Evolutionary conservation across 2,113 vertebrate genomes (phyloP).

Genomic region (Nothocercus julius): DNA sequence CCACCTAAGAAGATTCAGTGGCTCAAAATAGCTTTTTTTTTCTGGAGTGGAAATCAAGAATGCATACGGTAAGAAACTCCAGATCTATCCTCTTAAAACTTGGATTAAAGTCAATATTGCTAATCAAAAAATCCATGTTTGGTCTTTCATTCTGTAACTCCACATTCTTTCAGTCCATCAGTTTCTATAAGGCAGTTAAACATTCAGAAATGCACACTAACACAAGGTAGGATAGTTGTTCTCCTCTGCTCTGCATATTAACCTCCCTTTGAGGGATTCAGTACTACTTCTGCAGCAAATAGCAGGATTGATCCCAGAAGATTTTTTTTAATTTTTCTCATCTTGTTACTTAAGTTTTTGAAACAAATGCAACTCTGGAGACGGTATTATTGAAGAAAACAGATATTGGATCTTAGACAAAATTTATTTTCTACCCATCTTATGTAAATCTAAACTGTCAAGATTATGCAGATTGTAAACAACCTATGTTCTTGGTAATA

Average conservation of each 20-base stretch:
- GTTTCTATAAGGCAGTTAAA: background rate
- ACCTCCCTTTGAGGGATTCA: background rate
- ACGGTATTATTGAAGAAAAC: background rate
- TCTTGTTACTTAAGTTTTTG: background rate
- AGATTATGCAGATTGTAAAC: conserved; percentile 30
- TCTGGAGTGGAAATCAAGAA: background rate
- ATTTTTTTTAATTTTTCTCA: background rate
- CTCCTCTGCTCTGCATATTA: background rate
- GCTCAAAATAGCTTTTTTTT: background rate
- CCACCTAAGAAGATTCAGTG: background rate
- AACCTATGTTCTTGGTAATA: conserved; percentile 16
- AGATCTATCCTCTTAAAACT: background rate
- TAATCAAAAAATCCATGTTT: background rate
- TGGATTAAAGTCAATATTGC: background rate
- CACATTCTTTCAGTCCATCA: background rate
- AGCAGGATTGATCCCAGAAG: background rate
- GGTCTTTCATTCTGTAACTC: background rate
- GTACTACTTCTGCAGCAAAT: background rate
- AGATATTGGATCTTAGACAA: conserved; percentile 11
- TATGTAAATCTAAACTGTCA: background rate
- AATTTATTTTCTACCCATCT: conserved; percentile 6
- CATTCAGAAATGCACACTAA: background rate
- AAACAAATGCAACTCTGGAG: background rate
- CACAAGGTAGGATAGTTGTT: fast-evolving
- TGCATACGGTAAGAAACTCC: background rate